Percentiles rank a stretch among this genome's conserved stretches.
These are phyloP conservation scores for Onychostoma macrolepis DNA, from an alignment of 2,113 vertebrate species.

Conservation along the genomic window DNA sequence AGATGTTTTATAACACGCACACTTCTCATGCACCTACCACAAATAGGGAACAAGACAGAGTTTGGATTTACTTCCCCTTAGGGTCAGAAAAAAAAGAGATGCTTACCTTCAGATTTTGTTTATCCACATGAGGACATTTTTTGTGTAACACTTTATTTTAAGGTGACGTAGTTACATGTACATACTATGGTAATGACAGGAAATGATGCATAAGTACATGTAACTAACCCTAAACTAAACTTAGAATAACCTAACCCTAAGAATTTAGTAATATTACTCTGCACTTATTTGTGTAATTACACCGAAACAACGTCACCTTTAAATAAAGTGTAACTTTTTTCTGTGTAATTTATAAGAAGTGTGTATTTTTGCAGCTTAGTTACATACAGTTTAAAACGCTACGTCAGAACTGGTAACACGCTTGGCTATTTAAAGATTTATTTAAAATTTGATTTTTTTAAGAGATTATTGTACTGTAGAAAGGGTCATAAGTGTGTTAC, in stretches of 20 bases:
- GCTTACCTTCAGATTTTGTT: not conserved
- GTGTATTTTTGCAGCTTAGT: not conserved
- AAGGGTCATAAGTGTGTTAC: not conserved
- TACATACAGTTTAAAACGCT: not conserved
- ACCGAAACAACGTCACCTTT: not conserved
- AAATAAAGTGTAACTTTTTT: not conserved
- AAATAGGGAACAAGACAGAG: not conserved
- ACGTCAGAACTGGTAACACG: too few species aligned
- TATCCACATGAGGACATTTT: not conserved
- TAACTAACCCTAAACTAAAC: not conserved
- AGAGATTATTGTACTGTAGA: not conserved
- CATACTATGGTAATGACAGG: not conserved
- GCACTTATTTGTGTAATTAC: not conserved
- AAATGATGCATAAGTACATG: not conserved
- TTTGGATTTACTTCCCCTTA: not conserved
- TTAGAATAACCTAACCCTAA: not conserved
- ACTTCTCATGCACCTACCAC: not conserved
- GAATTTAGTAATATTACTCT: not conserved
- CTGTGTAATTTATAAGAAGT: not conserved
- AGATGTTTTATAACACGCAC: slow-evolving; percentile 20
- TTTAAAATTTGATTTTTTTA: too few species aligned
- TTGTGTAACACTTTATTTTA: not conserved
- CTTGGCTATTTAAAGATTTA: too few species aligned
- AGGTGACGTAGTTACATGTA: not conserved
- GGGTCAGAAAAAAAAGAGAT: not conserved